These are phyloP conservation scores for Byasa hedistus DNA, from an alignment of 2,888 invertebrate species.

Conservation along the genomic window DNA sequence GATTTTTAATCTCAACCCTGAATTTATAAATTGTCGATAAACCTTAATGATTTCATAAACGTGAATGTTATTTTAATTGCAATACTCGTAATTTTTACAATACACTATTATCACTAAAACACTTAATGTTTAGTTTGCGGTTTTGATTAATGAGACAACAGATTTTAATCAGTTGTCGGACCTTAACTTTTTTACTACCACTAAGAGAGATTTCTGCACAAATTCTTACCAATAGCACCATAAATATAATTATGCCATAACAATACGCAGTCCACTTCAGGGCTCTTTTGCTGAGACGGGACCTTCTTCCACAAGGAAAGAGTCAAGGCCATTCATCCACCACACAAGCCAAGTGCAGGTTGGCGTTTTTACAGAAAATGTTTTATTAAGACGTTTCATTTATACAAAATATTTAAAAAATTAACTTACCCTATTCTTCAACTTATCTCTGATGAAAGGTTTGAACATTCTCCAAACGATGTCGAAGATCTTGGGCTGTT, in stretches of 20 bases:
- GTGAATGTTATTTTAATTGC: not conserved
- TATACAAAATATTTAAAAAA: not conserved
- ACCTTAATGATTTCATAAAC: too few species aligned
- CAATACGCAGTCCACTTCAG: too few species aligned
- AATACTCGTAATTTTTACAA: not conserved
- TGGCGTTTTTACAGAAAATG: too few species aligned
- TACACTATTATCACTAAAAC: not conserved
- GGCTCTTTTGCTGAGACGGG: too few species aligned
- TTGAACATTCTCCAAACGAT: slow-evolving; percentile 92
- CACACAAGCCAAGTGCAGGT: too few species aligned
- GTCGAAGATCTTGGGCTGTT: slow-evolving; percentile 91
- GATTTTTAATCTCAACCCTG: too few species aligned
- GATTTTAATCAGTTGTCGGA: not conserved
- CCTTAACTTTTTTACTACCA: not conserved
- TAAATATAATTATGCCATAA: not conserved
- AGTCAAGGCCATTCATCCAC: too few species aligned
- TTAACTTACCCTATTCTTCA: slow-evolving; percentile 84
- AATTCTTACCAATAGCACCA: not conserved
- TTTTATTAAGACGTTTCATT: too few species aligned
- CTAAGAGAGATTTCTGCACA: not conserved
- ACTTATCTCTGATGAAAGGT: slow-evolving; percentile 89
- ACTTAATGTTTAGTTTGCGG: not conserved
- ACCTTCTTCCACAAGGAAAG: too few species aligned
- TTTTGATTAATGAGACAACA: not conserved
- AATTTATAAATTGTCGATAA: too few species aligned